phyloP scores from a whole-genome alignment of 2,888 invertebrate species.

The Mantis religiosa region DNA sequence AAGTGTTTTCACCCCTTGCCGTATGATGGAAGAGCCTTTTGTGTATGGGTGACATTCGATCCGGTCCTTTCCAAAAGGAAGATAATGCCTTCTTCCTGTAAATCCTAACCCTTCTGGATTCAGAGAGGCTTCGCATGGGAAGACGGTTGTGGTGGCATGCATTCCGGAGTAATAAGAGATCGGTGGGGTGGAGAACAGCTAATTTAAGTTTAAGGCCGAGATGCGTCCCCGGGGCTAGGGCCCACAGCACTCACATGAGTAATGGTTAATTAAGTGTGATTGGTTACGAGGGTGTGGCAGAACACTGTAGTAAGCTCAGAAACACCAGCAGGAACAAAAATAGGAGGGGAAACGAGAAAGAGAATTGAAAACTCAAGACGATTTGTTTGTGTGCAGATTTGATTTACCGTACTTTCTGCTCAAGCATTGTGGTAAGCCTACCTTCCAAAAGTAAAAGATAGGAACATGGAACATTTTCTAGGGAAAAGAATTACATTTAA shows the following conservation, averaged over 20 bases:
- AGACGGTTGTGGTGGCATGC: neutral
- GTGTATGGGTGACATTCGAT: neutral
- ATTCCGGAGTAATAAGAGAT: neutral
- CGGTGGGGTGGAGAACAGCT: neutral
- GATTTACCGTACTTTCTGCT: neutral
- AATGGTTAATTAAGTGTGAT: conserved; percentile 10
- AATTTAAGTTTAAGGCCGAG: neutral
- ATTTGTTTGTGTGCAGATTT: neutral
- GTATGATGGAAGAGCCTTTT: neutral
- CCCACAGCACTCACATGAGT: neutral
- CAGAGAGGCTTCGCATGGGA: neutral
- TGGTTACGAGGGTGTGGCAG: neutral
- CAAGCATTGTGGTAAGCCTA: neutral
- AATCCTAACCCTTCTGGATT: neutral
- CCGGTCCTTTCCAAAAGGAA: neutral
- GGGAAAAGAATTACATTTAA: neutral
- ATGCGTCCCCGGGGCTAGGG: neutral
- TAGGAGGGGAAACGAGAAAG: neutral
- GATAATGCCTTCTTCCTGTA: neutral
- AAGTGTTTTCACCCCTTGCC: neutral
- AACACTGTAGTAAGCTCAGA: neutral
- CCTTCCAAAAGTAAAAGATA: neutral
- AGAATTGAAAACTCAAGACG: neutral
- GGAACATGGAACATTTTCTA: neutral
- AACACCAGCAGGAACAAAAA: neutral